Percentiles rank a stretch among this genome's conserved stretches.
phyloP scores from a whole-genome alignment of 2,888 invertebrate genomes.

The Trypoxylon attenuatum region DNA sequence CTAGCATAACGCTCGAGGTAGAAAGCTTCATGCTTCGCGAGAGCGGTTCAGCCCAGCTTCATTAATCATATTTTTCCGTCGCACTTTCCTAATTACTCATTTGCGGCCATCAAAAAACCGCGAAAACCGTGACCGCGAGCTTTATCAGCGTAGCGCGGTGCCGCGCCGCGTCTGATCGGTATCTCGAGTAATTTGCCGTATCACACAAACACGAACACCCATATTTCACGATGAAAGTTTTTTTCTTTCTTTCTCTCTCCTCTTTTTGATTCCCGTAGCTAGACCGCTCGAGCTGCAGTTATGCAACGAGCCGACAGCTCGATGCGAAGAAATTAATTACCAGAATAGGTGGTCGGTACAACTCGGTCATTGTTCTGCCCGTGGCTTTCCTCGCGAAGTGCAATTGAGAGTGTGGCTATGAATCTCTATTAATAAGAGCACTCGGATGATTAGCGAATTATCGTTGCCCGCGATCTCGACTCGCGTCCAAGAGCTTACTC shows the following conservation, averaged over 20 bases:
- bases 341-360: neutral
- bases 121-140: neutral
- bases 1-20: no score
- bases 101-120: no score
- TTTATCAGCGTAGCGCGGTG: neutral
- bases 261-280: no score
- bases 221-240: neutral
- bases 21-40: no score
- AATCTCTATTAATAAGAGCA: conserved; percentile 22
- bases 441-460: conserved; percentile 32
- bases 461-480: conserved; percentile 23
- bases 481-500: conserved; percentile 1
- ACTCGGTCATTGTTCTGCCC: conserved; percentile 19
- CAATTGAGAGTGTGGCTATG: conserved; percentile 21
- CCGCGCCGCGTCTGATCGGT: neutral
- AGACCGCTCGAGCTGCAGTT: neutral
- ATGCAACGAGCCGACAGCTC: neutral
- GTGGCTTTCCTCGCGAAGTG: conserved; percentile 11
- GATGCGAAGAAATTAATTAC: conserved; percentile 17
- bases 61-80: no score
- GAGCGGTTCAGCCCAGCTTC: no score
- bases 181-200: neutral
- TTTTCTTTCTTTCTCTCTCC: neutral
- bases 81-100: no score
- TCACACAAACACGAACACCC: neutral